These are phyloP conservation scores for Zaprionus davidi DNA, from an alignment of 1,140 invertebrate genomes.

Conservation along the genomic window DNA sequence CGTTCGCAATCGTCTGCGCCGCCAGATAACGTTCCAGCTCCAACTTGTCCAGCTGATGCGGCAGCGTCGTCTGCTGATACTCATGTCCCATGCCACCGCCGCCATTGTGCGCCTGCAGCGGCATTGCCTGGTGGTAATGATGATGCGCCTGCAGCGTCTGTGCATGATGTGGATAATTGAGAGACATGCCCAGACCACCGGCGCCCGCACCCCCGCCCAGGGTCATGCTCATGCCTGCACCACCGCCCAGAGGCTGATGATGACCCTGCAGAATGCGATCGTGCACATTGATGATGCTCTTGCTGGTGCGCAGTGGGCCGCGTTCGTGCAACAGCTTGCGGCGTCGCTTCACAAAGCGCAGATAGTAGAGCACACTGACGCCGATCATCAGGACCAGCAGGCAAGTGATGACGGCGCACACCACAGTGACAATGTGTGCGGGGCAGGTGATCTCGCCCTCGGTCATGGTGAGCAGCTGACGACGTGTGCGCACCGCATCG, in stretches of 20 bases:
- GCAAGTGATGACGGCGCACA: constrained; percentile 79
- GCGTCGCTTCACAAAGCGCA: constrained; percentile 78
- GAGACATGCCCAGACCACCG: constrained; percentile 56
- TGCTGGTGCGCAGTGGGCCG: constrained; percentile 70
- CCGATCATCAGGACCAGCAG: constrained; percentile 77
- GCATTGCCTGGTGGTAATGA: constrained; percentile 68
- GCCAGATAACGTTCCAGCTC: constrained; percentile 83
- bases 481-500: constrained; percentile 60
- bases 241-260: constrained; percentile 64
- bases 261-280: constrained; percentile 77
- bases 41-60: constrained; percentile 76
- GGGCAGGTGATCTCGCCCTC: constrained; percentile 83
- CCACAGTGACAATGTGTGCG: constrained; percentile 83
- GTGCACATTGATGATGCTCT: constrained; percentile 81
- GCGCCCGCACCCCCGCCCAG: constrained; percentile 44
- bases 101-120: constrained; percentile 58
- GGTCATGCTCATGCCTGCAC: constrained; percentile 71
- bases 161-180: constrained; percentile 74
- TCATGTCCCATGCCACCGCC: constrained; percentile 48
- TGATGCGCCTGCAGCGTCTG: constrained; percentile 72
- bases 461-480: constrained; percentile 69
- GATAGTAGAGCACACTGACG: constrained; percentile 78
- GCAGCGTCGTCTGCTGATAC: constrained; percentile 77
- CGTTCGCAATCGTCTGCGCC: constrained; percentile 80
- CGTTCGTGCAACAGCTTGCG: constrained; percentile 76